Percentiles rank a stretch among this genome's conserved stretches.
Evolutionary conservation across 2,888 invertebrate species (phyloP).

Genomic region (Stegana nigrithorax): DNA sequence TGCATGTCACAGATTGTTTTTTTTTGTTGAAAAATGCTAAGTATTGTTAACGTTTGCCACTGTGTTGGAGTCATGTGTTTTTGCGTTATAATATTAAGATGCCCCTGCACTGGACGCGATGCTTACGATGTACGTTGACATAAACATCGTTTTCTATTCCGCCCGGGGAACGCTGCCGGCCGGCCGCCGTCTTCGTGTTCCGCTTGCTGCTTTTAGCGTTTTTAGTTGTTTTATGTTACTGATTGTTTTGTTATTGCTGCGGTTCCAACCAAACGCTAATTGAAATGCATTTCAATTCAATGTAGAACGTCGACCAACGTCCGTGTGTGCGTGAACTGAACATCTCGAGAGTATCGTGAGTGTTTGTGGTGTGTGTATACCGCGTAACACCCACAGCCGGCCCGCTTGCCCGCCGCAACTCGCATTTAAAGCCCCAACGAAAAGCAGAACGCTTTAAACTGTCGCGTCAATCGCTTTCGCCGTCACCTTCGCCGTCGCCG

Average conservation of each 20-base stretch:
- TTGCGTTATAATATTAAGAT: neutral
- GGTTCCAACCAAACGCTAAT: neutral
- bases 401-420: neutral
- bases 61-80: too few relatives aligned
- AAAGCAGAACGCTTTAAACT: slow-evolving; percentile 34
- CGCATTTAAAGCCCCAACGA: too few relatives aligned
- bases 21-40: neutral
- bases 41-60: neutral
- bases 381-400: neutral
- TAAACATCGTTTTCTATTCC: neutral
- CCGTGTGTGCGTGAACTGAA: slow-evolving; percentile 2
- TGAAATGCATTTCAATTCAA: neutral
- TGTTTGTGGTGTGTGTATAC: neutral
- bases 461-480: slow-evolving; percentile 44
- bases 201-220: neutral
- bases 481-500: slow-evolving; percentile 40
- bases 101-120: neutral
- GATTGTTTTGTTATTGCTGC: neutral
- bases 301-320: neutral
- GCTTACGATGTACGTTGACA: neutral
- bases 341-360: neutral
- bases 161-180: neutral
- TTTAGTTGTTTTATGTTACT: neutral
- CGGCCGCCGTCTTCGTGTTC: neutral
- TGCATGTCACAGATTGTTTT: neutral